Conservation (phyloP, 2,113 vertebrate genomes). For the Grammomys dolichurus region DNA sequence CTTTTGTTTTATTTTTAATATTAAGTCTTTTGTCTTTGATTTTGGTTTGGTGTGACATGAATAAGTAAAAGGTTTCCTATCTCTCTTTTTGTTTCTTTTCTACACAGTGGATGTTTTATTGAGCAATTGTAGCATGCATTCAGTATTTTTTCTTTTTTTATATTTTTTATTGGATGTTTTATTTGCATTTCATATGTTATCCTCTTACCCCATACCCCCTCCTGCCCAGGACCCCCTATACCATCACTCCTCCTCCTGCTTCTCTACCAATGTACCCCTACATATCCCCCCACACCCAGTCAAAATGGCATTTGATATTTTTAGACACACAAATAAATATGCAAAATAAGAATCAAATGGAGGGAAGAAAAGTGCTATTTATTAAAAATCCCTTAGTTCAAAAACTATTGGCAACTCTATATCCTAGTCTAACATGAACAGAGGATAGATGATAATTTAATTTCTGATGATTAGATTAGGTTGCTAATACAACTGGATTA, state of each 20-base stretch:
- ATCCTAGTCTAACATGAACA: neutral
- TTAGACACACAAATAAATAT: neutral
- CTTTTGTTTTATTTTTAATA: slow-evolving; percentile 26
- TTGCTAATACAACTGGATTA: neutral
- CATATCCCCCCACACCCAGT: too few relatives aligned
- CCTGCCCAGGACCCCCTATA: too few relatives aligned
- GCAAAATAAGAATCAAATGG: neutral
- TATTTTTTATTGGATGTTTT: too few relatives aligned
- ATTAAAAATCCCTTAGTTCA: neutral
- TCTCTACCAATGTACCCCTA: too few relatives aligned
- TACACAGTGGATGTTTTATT: neutral
- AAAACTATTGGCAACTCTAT: neutral
- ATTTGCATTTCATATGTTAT: too few relatives aligned
- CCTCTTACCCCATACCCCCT: too few relatives aligned
- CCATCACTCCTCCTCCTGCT: too few relatives aligned
- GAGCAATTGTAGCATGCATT: slow-evolving; percentile 18
- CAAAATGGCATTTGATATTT: neutral
- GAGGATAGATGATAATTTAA: neutral
- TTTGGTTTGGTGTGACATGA: slow-evolving; percentile 22
- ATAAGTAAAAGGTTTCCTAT: neutral
- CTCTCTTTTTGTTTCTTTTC: slow-evolving; percentile 13
- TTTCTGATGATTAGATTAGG: neutral
- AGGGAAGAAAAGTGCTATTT: neutral
- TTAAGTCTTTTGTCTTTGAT: neutral
- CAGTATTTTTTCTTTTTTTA: neutral